Base-by-base conservation (phyloP, 2,797 vertebrate species). In the Sebastes oblongus region DNA sequence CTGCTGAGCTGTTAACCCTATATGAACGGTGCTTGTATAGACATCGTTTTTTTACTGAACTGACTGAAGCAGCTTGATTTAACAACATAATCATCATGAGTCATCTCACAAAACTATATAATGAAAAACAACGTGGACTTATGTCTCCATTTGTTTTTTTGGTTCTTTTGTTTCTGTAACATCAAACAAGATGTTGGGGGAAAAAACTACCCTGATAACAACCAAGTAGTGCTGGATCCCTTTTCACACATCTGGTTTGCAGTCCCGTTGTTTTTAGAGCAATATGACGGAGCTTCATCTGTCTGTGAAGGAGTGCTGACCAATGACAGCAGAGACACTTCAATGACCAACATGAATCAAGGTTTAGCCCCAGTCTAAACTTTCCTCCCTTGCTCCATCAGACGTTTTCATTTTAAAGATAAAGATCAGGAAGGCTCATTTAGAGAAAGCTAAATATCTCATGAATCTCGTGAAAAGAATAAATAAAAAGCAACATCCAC, bases 231-330 rank as follows among this genome's bases (percentile, higher is more conserved):
- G 52, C 62, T 60, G 61, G 22, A 29, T 72, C 61, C 72, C 64
- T 42, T 62, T 67, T 82, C 75, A 36, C 62, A 81, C 71, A 83
- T 81, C 85, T 81, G 75, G 74, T 75, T 81, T 74, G 39, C 56
- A 42, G 58, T 54, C 12, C 12, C 25, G 4, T 22, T 75, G 66
- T 34, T 80, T 72, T 56, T 62, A 32, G 56, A 67, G 32, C 73
- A 30, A 39, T 36, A 50, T 62, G 24, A 77, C 8, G 13, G 32
- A 30, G 29, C 16, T 9, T n/a, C 58, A 60, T 30, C 29, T 3
- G 13, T 8, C 67, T 25, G 67, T 29, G 66, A 69, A n/a, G 39
- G 7, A 34, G 60, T 29, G 8, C 54, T 13, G 62, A 78, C 20
- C 71, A 36, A 20, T 14, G n/a, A 25, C 52, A 64, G 59, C 20